Percentiles rank a stretch among this genome's conserved stretches.
Conservation (phyloP, 2,888 invertebrate species). For the Sesia apiformis region DNA sequence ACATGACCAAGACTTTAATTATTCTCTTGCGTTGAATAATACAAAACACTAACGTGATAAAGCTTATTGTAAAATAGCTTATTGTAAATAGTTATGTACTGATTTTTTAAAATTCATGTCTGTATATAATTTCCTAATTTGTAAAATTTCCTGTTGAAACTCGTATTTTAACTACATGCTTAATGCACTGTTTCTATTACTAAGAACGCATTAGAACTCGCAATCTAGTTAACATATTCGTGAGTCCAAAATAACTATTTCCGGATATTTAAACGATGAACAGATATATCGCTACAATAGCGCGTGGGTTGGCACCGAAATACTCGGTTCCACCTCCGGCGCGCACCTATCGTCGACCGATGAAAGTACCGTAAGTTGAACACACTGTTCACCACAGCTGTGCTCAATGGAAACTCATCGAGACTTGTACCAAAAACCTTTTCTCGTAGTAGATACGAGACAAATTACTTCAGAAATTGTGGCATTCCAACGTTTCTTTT, state of each 20-base stretch:
- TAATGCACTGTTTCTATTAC: no score
- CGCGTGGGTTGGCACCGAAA: constrained; percentile 21
- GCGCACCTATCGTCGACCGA: constrained; percentile 18
- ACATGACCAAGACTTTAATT: constrained; percentile 6
- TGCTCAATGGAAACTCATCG: constrained; percentile 15
- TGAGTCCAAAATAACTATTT: constrained; percentile 10
- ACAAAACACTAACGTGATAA: no score
- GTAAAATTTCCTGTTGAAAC: no score
- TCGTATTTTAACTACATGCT: no score
- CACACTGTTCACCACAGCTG: constrained; percentile 1
- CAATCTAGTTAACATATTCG: background rate
- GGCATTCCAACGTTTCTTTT: no score
- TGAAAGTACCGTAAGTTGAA: constrained; percentile 50
- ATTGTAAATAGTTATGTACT: no score
- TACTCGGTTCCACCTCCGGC: constrained; percentile 18
- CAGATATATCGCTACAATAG: constrained; percentile 9
- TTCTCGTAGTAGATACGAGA: no score
- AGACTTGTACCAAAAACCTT: constrained; percentile 8
- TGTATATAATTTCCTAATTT: no score
- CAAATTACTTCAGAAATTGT: no score
- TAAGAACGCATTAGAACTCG: background rate
- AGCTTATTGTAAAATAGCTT: no score
- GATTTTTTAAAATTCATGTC: no score
- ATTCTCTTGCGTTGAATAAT: no score
- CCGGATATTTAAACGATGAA: constrained; percentile 11